Evolutionary conservation across 2,888 invertebrate species (phyloP), one percentile per base, ranked within the genome.

Genomic region (Drosophila anceps): DNA sequence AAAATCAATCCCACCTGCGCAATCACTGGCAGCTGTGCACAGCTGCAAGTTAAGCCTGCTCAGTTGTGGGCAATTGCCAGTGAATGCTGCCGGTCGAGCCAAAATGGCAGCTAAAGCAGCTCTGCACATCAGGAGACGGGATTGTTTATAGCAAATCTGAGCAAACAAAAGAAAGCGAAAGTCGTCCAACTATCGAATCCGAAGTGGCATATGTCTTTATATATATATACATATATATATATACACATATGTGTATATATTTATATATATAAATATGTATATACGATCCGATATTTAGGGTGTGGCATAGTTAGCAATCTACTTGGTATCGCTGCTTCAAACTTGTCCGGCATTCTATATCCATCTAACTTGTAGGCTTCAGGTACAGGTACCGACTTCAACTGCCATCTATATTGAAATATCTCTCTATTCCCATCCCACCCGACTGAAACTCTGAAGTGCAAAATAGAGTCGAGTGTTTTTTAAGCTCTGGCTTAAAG

Each of bases 1-100:
- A 20, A 6, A 27, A 31, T 13, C 15, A 43, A 31, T 29, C 37
- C 31, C 18, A 69, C n/a, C 73, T 65, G 55, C 33, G 35, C 73
- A 61, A 27, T 76, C 64, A 64, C 69, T 76, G 70, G 57, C 70
- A 76, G 51, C 53, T 67, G 69, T 37, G 27, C 63, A 64, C 59
- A 74, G 63, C 55, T 54, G 12, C 33, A 41, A 31, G 44, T 12
- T 24, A 18, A 18, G 44, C 33, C 39, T 51, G 54, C 35, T 18
- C 35, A 58, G 44, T 54, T 70, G 76, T 65, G 64, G 44, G 5
- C 70, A 64, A 62, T 61, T 70, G 74, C 54, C 74, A 76, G 71
- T 76, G 54, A 51, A 44, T 64, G 65, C 46, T 48, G 41, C 44
- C 46, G 41, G 62, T 27, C 31, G 12, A 35, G 35, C 24, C 7